phyloP scores from a whole-genome alignment of 2,113 vertebrate species.

The Promerops cafer region DNA sequence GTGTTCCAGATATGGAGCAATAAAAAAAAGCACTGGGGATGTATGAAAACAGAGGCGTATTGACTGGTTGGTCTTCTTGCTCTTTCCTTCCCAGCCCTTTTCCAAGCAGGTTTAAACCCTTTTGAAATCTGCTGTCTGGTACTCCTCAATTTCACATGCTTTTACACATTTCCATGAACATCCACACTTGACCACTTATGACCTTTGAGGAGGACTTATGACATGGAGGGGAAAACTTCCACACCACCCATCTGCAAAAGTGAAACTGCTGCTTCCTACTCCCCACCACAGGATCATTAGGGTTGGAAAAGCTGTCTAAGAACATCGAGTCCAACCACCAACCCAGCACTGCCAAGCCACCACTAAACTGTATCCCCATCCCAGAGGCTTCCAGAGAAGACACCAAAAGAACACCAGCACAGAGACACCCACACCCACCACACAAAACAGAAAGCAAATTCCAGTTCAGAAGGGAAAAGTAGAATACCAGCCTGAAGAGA shows the following conservation, averaged over 20 bases:
- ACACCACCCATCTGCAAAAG: fast-evolving
- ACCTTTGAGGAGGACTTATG: too few species aligned
- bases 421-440: fast-evolving
- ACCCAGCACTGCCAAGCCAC: not conserved
- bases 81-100: not conserved
- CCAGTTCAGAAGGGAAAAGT: not conserved
- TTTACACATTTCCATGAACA: not conserved
- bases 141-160: not conserved
- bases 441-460: not conserved
- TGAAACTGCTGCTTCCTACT: not conserved
- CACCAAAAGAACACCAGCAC: not conserved
- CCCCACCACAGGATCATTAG: not conserved
- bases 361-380: not conserved
- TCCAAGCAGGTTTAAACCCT: not conserved
- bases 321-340: not conserved
- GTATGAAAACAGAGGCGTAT: not conserved
- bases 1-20: not conserved
- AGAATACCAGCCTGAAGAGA: not conserved
- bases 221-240: not conserved
- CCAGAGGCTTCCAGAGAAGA: not conserved
- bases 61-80: not conserved
- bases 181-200: not conserved
- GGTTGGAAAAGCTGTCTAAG: not conserved
- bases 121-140: not conserved
- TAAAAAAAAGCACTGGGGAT: not conserved